Evolutionary conservation across 2,113 vertebrate species (phyloP).

Genomic region (Ardeotis arabs): DNA sequence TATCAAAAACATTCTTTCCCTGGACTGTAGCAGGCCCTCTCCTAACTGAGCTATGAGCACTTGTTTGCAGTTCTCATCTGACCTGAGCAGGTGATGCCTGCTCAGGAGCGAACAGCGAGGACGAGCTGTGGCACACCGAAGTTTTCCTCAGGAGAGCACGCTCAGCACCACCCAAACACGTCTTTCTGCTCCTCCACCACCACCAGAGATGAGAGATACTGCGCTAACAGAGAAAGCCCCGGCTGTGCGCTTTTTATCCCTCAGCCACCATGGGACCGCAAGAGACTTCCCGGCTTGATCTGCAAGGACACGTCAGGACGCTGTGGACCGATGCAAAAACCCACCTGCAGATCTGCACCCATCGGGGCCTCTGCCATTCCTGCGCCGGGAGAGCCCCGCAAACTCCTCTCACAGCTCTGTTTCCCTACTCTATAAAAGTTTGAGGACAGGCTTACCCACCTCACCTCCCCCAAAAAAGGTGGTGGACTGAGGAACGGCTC

Average conservation of each 20-base stretch:
- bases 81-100: background rate
- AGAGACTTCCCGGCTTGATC: background rate
- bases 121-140: background rate
- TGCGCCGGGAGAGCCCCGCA: fast-evolving
- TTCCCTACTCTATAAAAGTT: background rate
- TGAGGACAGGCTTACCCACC: background rate
- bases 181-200: background rate
- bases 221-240: background rate
- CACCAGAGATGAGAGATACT: fast-evolving
- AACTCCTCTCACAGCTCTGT: background rate
- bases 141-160: fast-evolving
- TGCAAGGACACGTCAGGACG: fast-evolving
- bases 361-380: background rate
- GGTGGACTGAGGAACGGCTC: fast-evolving
- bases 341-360: background rate
- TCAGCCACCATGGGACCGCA: fast-evolving
- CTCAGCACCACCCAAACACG: background rate
- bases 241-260: fast-evolving
- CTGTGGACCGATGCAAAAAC: fast-evolving
- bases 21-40: background rate
- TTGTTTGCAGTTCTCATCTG: background rate
- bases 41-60: background rate
- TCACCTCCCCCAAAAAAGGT: fast-evolving
- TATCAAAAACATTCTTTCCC: background rate
- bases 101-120: background rate